Conservation (phyloP, 2,113 vertebrate genomes). For the Archilochus colubris region DNA sequence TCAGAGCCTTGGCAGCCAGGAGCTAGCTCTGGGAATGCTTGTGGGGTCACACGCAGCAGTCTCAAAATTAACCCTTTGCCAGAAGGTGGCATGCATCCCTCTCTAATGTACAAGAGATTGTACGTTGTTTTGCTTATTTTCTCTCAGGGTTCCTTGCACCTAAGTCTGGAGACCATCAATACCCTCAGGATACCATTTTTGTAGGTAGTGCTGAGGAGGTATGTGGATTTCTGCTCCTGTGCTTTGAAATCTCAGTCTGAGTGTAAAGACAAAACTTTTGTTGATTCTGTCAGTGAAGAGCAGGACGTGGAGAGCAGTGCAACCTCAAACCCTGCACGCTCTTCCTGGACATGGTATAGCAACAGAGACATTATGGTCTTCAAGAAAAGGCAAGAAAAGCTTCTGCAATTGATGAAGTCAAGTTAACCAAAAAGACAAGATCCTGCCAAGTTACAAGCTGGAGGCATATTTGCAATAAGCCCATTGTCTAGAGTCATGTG, state of each 20-base stretch:
- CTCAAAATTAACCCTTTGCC: not conserved
- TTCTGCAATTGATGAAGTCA: not conserved
- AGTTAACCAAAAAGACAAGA: not conserved
- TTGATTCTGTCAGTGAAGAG: not conserved
- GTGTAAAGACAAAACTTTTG: not conserved
- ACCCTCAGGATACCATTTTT: not conserved
- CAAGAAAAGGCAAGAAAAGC: not conserved
- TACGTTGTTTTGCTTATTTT: rapidly evolving
- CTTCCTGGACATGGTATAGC: not conserved
- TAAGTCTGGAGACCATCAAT: rapidly evolving
- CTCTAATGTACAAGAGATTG: not conserved
- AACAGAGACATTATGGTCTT: not conserved
- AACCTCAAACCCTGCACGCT: not conserved
- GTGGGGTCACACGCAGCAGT: not conserved
- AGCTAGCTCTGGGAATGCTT: not conserved
- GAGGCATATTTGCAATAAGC: not conserved
- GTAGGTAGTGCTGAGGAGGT: not conserved
- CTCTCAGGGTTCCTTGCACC: not conserved
- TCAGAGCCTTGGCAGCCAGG: not conserved
- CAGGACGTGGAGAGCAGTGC: not conserved
- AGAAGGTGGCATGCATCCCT: not conserved
- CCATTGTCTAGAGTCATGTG: not conserved
- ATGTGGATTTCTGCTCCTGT: not conserved
- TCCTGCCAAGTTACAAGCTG: not conserved
- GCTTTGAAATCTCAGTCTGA: not conserved